A percentile compares a stretch with the other conserved stretches of the same genome.
These are phyloP conservation scores for Lophius piscatorius DNA, from an alignment of 2,113 vertebrate genomes.

Conservation along the genomic window DNA sequence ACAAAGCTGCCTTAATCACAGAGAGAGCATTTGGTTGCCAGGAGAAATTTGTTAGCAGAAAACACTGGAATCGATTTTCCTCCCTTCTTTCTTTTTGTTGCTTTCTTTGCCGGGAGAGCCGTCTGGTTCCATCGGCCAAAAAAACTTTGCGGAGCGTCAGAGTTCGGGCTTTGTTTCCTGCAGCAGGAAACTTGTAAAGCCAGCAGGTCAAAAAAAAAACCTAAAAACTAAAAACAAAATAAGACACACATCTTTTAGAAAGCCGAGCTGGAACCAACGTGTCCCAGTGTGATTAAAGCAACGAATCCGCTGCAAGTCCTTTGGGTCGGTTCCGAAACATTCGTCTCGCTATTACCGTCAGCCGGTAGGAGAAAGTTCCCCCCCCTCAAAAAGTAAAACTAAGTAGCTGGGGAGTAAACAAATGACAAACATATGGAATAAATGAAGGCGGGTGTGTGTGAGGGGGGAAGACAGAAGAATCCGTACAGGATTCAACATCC, in stretches of 20 bases:
- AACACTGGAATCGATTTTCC: conserved; percentile 52
- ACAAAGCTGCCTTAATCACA: conserved; percentile 57
- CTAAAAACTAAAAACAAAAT: not conserved
- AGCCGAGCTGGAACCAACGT: conserved; percentile 54
- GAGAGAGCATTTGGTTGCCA: conserved; percentile 55
- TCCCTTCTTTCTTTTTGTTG: conserved; percentile 51
- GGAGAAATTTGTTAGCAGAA: conserved; percentile 51
- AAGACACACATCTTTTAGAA: conserved; percentile 33
- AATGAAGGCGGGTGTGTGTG: no score
- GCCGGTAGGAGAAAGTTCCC: conserved; percentile 15
- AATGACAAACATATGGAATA: no score
- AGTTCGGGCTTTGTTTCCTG: conserved; percentile 45
- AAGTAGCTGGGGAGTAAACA: no score
- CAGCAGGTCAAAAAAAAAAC: conserved; percentile 43
- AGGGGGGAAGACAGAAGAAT: no score
- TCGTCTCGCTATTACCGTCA: not conserved
- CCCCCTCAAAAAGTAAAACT: not conserved
- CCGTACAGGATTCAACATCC: no score
- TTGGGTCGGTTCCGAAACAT: conserved; percentile 14
- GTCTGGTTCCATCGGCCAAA: conserved; percentile 27
- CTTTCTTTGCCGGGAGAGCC: conserved; percentile 41
- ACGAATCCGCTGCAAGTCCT: conserved; percentile 42
- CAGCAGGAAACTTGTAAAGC: conserved; percentile 29
- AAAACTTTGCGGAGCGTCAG: conserved; percentile 30
- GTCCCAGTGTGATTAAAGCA: conserved; percentile 55